These are phyloP conservation scores for Drosophila neonasuta DNA, from an alignment of 2,888 invertebrate species.

Conservation along the genomic window DNA sequence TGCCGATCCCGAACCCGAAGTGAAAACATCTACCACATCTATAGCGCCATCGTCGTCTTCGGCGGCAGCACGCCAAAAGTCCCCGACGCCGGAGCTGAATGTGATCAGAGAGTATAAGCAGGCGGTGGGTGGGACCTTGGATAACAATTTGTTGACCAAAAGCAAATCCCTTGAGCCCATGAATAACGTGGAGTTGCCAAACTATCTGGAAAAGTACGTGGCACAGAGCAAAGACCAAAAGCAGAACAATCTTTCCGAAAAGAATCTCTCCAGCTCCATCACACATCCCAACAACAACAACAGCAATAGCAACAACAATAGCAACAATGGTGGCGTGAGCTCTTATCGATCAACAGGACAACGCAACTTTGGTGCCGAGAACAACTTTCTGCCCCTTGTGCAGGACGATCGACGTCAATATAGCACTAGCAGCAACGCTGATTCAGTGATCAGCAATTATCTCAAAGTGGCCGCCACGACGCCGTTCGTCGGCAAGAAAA, in stretches of 20 bases:
- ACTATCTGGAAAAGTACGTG: constrained; percentile 74
- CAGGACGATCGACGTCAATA: constrained; percentile 59
- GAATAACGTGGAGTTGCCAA: constrained; percentile 75
- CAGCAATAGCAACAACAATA: constrained; percentile 10
- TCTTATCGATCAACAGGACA: constrained; percentile 22
- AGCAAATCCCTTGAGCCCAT: constrained; percentile 45
- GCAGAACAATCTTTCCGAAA: constrained; percentile 79
- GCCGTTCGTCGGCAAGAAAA: constrained; percentile 75
- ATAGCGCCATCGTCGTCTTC: not conserved
- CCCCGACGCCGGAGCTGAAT: constrained; percentile 64
- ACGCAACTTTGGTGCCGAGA: constrained; percentile 70
- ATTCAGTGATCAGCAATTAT: constrained; percentile 81
- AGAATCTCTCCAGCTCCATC: constrained; percentile 43
- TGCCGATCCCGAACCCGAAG: constrained; percentile 28
- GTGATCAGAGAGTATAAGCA: constrained; percentile 81
- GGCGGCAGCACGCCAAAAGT: constrained; percentile 15
- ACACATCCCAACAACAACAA: not conserved
- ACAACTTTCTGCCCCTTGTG: constrained; percentile 66
- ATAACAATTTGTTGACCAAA: constrained; percentile 63
- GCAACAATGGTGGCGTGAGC: constrained; percentile 3
- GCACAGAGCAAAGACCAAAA: constrained; percentile 64
- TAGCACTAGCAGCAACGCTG: constrained; percentile 54
- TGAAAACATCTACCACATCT: constrained; percentile 17
- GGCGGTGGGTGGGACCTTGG: constrained; percentile 67
- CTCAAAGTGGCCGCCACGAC: constrained; percentile 75